These are phyloP conservation scores for Caenorhabditis auriculariae DNA, from an alignment of 2,888 invertebrate genomes.

Conservation along the genomic window DNA sequence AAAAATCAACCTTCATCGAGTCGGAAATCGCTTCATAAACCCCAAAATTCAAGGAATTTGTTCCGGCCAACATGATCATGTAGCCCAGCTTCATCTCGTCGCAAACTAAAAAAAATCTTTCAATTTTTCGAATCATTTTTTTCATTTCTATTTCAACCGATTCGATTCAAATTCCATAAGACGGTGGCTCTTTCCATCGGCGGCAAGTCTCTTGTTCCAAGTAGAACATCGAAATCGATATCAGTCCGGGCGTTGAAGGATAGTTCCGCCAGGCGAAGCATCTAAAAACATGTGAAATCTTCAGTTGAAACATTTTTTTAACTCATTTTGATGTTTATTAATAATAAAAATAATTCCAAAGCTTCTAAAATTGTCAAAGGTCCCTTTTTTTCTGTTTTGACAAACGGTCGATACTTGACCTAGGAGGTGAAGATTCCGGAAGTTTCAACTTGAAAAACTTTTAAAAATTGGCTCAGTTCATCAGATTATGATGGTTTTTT, in stretches of 20 bases:
- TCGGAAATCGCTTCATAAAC: constrained; percentile 42
- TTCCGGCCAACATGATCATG: constrained; percentile 48
- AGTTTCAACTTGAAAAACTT: no score
- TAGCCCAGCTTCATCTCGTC: constrained; percentile 51
- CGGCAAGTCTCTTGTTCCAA: constrained; percentile 40
- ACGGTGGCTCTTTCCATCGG: constrained; percentile 35
- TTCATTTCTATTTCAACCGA: constrained; percentile 11
- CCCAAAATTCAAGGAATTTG: constrained; percentile 31
- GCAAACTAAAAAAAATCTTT: constrained; percentile 32
- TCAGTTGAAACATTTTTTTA: constrained; percentile 17
- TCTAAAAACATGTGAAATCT: constrained; percentile 17
- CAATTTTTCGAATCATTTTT: background rate
- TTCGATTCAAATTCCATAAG: constrained; percentile 43
- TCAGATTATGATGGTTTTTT: no score
- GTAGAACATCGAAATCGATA: constrained; percentile 43
- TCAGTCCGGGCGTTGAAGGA: constrained; percentile 39
- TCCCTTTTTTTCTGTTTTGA: no score
- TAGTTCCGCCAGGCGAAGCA: constrained; percentile 49
- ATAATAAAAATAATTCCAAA: no score
- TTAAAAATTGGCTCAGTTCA: no score
- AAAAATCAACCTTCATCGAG: constrained; percentile 34
- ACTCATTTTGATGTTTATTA: no score
- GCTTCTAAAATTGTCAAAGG: no score
- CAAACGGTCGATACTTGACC: no score
- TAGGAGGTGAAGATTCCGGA: no score